phyloP scores from a whole-genome alignment of 2,797 vertebrate species.

The Nothura maculosa region DNA sequence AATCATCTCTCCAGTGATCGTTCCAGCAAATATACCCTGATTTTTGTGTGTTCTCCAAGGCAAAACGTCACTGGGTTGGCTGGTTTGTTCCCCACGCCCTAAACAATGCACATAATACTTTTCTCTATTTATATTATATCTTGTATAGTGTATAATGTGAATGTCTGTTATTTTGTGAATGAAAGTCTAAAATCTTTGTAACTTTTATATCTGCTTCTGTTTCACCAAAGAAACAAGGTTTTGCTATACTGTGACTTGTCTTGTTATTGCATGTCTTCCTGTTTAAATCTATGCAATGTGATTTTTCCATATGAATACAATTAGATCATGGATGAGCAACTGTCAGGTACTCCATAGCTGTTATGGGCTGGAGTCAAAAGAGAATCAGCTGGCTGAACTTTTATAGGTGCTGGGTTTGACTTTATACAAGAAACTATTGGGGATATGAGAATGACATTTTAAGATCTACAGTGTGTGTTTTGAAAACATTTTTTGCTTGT shows the following conservation, averaged over 20 bases:
- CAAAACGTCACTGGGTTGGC: conserved; percentile 43
- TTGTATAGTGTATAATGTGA: conserved; percentile 95
- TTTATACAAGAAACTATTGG: conserved; percentile 65
- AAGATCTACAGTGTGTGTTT: conserved; percentile 66
- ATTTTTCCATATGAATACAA: conserved; percentile 74
- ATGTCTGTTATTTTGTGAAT: conserved; percentile 90
- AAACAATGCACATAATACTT: conserved; percentile 91
- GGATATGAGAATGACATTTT: conserved; percentile 59
- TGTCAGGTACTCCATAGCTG: conserved; percentile 56
- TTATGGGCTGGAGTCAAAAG: conserved; percentile 44
- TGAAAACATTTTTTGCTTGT: conserved; percentile 68
- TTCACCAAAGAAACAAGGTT: conserved; percentile 94
- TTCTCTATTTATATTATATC: conserved; percentile 95
- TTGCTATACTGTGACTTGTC: conserved; percentile 84
- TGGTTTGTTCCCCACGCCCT: conserved; percentile 74
- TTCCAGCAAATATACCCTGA: neutral
- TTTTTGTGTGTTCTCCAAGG: neutral
- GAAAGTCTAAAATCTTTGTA: conserved; percentile 86
- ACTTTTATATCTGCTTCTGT: conserved; percentile 90
- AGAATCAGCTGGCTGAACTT: conserved; percentile 71
- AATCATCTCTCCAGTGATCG: neutral
- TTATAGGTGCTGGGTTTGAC: conserved; percentile 65
- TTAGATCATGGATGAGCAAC: conserved; percentile 2
- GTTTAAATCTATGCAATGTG: conserved; percentile 76
- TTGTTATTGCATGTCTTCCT: conserved; percentile 84